A percentile compares a stretch with the other conserved stretches of the same genome.
Evolutionary conservation across 2,888 invertebrate genomes (phyloP).

Genomic region (Lucinisca nassula): DNA sequence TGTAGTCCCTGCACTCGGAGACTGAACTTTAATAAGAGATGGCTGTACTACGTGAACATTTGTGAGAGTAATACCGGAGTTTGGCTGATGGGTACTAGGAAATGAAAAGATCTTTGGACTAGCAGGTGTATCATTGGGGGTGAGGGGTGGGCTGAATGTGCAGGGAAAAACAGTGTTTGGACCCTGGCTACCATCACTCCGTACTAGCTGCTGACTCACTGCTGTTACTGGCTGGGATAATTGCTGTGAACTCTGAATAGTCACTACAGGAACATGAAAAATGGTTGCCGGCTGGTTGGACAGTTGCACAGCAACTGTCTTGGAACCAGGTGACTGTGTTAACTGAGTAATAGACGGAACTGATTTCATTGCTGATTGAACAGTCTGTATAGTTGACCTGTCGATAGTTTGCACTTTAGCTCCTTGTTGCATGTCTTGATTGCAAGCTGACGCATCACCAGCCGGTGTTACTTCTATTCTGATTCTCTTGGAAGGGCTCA

Average conservation of each 20-base stretch:
- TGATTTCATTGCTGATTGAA: not conserved
- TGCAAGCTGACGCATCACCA: constrained; percentile 50
- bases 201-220: constrained; percentile 25
- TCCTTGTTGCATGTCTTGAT: not conserved
- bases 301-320: constrained; percentile 64
- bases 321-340: constrained; percentile 15
- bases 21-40: not conserved
- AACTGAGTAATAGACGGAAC: not conserved
- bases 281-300: constrained; percentile 66
- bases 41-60: constrained; percentile 57
- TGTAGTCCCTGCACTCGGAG: constrained; percentile 10
- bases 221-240: constrained; percentile 1
- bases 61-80: constrained; percentile 31
- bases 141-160: constrained; percentile 76
- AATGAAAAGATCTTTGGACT: constrained; percentile 63
- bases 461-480: constrained; percentile 51
- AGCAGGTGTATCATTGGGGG: constrained; percentile 53
- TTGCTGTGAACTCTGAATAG: constrained; percentile 31
- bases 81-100: constrained; percentile 43
- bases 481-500: not conserved
- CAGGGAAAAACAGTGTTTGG: constrained; percentile 71
- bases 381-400: not conserved
- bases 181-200: constrained; percentile 51
- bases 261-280: constrained; percentile 68
- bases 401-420: constrained; percentile 5